These are phyloP conservation scores for Dendrocincla fuliginosa DNA, from an alignment of 2,797 vertebrate genomes.

Conservation along the genomic window DNA sequence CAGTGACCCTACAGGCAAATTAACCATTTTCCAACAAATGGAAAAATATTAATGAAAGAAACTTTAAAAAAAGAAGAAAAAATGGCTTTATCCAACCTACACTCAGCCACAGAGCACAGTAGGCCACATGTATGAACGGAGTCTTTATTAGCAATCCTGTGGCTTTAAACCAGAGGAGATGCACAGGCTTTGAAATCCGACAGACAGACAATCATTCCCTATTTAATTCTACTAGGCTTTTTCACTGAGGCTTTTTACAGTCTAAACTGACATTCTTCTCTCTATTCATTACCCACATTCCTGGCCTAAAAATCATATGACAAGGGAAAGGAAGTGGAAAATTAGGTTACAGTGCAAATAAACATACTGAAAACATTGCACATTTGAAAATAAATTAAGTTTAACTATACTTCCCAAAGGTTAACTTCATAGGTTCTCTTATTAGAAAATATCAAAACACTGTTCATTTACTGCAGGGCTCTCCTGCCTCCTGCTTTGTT, in stretches of 20 bases:
- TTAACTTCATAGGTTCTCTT: constrained; percentile 66
- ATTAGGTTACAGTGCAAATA: constrained; percentile 64
- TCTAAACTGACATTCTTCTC: constrained; percentile 69
- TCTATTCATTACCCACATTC: constrained; percentile 55
- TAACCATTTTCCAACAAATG: neutral
- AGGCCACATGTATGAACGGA: neutral
- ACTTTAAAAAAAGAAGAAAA: neutral
- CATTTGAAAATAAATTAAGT: constrained; percentile 65
- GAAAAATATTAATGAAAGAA: neutral
- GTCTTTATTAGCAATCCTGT: neutral
- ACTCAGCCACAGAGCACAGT: neutral
- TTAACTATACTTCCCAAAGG: constrained; percentile 56
- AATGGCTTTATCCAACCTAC: neutral
- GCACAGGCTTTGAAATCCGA: constrained; percentile 53
- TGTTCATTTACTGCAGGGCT: constrained; percentile 44
- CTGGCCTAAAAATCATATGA: constrained; percentile 63
- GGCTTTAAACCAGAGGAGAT: constrained; percentile 54
- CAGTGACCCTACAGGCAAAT: neutral
- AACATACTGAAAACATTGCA: constrained; percentile 55
- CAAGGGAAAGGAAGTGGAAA: constrained; percentile 68
- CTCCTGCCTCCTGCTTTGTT: constrained; percentile 63
- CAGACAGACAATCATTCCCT: constrained; percentile 18
- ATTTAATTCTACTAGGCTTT: constrained; percentile 55
- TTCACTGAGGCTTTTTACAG: constrained; percentile 46
- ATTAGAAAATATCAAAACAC: constrained; percentile 67